Conservation (phyloP, 2,113 vertebrate genomes). For the Vidua chalybeata region DNA sequence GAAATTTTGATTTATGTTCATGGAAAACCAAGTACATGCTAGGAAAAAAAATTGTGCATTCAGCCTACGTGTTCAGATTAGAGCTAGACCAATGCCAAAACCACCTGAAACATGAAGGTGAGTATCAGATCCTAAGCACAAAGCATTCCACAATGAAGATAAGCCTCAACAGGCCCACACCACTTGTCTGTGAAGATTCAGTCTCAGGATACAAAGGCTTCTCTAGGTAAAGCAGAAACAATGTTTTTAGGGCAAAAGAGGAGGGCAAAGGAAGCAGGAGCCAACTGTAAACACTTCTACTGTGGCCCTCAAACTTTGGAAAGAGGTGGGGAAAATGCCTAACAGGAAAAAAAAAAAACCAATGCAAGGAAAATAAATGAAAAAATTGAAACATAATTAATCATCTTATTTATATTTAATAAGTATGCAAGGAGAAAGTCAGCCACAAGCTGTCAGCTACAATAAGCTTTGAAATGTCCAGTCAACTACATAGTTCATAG, state of each 20-base stretch:
- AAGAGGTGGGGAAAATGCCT: not conserved
- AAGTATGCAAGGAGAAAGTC: constrained; percentile 19
- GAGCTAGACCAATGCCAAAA: not conserved
- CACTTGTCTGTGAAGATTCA: not conserved
- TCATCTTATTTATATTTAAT: constrained; percentile 2
- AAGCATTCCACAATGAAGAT: not conserved
- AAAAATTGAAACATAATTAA: not conserved
- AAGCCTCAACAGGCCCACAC: not conserved
- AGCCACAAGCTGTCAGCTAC: constrained; percentile 36
- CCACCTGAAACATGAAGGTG: not conserved
- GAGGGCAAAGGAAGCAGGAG: not conserved
- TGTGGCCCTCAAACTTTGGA: not conserved
- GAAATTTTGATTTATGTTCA: not conserved
- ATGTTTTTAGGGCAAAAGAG: not conserved
- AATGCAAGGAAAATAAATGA: not conserved
- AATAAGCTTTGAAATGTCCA: constrained; percentile 36
- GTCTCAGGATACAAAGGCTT: not conserved
- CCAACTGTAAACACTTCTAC: not conserved
- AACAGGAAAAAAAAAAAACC: not conserved
- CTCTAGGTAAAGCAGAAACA: not conserved
- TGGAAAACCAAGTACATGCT: not conserved
- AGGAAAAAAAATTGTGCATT: not conserved
- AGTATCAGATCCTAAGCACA: not conserved
- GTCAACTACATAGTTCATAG: constrained; percentile 42
- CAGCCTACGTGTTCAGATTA: not conserved